Conservation (phyloP, 2,797 vertebrate genomes). For the Propithecus deckenii region DNA sequence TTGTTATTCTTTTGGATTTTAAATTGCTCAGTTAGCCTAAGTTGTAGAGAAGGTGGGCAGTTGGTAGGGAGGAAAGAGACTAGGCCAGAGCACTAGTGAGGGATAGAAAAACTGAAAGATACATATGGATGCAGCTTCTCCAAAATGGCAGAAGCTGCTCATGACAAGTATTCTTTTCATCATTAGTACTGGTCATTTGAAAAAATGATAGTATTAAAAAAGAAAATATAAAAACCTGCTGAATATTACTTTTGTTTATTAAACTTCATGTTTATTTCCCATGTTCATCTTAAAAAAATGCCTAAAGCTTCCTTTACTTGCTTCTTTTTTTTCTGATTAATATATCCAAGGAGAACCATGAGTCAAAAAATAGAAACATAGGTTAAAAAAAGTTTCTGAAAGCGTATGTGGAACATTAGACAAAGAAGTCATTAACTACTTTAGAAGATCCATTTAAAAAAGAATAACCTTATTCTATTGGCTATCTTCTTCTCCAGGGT, state of each 20-base stretch:
- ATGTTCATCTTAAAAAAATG: constrained; percentile 4
- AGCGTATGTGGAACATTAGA: background rate
- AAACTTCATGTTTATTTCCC: background rate
- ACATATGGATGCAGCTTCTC: background rate
- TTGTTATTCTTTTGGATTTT: constrained; percentile 21
- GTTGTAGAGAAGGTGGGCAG: background rate
- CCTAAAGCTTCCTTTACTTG: background rate
- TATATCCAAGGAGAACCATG: background rate
- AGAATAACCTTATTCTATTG: background rate
- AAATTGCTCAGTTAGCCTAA: background rate
- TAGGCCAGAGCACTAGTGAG: background rate
- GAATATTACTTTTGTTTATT: background rate
- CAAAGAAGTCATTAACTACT: background rate
- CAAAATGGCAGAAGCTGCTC: background rate
- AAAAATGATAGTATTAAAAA: background rate
- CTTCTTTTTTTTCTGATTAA: background rate
- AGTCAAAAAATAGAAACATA: background rate
- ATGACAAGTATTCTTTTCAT: background rate
- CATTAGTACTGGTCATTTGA: background rate
- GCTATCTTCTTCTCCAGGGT: background rate
- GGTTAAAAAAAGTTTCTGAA: constrained; percentile 12
- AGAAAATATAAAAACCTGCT: background rate
- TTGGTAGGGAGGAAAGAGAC: background rate
- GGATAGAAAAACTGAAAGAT: background rate
- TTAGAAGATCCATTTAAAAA: constrained; percentile 34